Evolutionary conservation across 2,113 vertebrate genomes (phyloP).

Genomic region (Myrmecophaga tridactyla): DNA sequence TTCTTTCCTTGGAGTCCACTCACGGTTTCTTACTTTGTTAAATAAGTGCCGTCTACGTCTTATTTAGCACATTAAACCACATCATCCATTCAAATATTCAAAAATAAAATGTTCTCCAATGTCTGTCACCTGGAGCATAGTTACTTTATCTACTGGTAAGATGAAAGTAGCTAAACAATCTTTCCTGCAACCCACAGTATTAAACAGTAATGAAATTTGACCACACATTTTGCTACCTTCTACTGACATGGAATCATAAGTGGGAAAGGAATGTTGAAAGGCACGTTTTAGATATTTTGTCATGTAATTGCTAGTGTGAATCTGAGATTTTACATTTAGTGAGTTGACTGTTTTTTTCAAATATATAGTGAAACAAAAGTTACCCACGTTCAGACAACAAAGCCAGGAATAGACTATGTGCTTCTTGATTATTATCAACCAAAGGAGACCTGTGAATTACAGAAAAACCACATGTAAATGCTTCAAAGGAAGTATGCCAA

Average conservation of each 20-base stretch:
- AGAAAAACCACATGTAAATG: slow-evolving; percentile 21
- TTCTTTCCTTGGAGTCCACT: not conserved
- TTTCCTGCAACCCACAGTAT: not conserved
- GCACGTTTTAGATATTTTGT: not conserved
- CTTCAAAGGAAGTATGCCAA: slow-evolving; percentile 63
- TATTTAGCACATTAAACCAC: not conserved
- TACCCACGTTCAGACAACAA: slow-evolving; percentile 29
- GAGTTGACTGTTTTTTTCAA: slow-evolving; percentile 29
- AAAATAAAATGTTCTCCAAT: slow-evolving; percentile 3
- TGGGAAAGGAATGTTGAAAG: not conserved
- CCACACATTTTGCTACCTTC: not conserved
- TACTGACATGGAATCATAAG: not conserved
- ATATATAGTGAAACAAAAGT: slow-evolving; percentile 21
- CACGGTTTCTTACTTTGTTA: slow-evolving; percentile 39
- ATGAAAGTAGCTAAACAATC: not conserved
- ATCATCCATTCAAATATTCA: slow-evolving; percentile 30
- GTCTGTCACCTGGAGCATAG: not conserved
- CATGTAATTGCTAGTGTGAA: not conserved
- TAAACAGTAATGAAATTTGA: not conserved
- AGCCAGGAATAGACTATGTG: slow-evolving; percentile 34
- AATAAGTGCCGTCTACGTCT: not conserved
- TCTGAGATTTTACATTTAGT: slow-evolving; percentile 14
- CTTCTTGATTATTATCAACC: slow-evolving; percentile 49
- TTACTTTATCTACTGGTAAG: slow-evolving; percentile 13
- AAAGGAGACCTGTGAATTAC: slow-evolving; percentile 59